These are phyloP conservation scores for Dasypogon diadema DNA, from an alignment of 2,888 invertebrate genomes.

Conservation along the genomic window DNA sequence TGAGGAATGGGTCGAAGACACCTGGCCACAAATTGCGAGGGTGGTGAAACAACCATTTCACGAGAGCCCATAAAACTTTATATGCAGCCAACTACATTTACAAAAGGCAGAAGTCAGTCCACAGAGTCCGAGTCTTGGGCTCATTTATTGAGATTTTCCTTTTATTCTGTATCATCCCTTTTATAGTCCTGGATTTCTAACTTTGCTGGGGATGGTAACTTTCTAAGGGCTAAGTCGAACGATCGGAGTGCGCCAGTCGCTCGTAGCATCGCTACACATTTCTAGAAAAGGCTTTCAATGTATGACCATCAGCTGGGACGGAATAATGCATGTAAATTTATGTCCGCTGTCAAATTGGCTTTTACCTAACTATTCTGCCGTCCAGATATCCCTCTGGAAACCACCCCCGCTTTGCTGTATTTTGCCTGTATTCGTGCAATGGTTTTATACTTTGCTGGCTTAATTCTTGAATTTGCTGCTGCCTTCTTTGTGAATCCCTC, in stretches of 20 bases:
- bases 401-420: constrained; percentile 35
- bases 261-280: background rate
- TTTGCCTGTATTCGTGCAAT: constrained; percentile 8
- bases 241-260: constrained; percentile 3
- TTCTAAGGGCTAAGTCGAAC: constrained; percentile 17
- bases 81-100: constrained; percentile 16
- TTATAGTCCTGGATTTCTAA: constrained; percentile 34
- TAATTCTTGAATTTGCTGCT: constrained; percentile 1
- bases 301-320: constrained; percentile 44
- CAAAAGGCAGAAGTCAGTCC: constrained; percentile 28
- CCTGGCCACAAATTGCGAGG: constrained; percentile 55
- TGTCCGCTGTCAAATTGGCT: constrained; percentile 56
- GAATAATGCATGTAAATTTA: constrained; percentile 57
- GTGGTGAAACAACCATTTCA: constrained; percentile 53
- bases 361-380: constrained; percentile 46
- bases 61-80: constrained; percentile 51
- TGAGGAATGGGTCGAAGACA: constrained; percentile 25
- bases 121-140: constrained; percentile 23
- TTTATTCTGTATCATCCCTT: constrained; percentile 54
- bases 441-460: constrained; percentile 25
- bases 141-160: constrained; percentile 52
- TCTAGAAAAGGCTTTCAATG: background rate
- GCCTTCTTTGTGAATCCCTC: constrained; percentile 4
- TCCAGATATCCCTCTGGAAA: constrained; percentile 9
- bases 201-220: background rate